Percentiles rank a stretch among this genome's conserved stretches.
phyloP scores from a whole-genome alignment of 2,113 vertebrate species.

The Pomatostomus ruficeps region DNA sequence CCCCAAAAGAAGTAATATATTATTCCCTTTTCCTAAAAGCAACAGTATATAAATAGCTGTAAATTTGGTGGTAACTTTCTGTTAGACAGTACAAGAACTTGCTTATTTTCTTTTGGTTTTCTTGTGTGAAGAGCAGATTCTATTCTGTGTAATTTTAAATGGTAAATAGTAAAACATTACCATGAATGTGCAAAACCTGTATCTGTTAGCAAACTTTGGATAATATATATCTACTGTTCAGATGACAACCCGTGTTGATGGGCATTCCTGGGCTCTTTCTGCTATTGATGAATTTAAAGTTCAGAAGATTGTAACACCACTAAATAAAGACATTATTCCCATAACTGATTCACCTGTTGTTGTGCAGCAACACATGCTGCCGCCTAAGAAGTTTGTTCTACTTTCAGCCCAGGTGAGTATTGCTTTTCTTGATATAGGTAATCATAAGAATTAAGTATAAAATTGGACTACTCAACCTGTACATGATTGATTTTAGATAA shows the following conservation, averaged over 20 bases:
- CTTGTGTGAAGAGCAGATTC: background rate
- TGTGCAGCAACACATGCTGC: slow-evolving; percentile 89
- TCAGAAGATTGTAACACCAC: slow-evolving; percentile 81
- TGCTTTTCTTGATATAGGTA: background rate
- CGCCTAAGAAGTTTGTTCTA: slow-evolving; percentile 90
- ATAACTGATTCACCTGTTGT: slow-evolving; percentile 91
- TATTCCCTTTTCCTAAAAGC: background rate
- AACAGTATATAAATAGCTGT: background rate
- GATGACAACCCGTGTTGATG: slow-evolving; percentile 90
- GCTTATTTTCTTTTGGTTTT: background rate
- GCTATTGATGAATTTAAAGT: slow-evolving; percentile 81
- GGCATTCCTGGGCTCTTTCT: slow-evolving; percentile 94
- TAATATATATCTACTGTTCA: slow-evolving; percentile 38
- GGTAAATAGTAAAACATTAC: background rate
- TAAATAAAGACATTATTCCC: slow-evolving; percentile 89
- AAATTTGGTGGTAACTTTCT: background rate
- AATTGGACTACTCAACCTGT: background rate
- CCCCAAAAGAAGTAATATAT: background rate
- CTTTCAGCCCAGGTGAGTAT: slow-evolving; percentile 89
- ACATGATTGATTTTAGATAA: background rate
- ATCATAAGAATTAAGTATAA: background rate
- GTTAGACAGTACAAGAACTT: background rate
- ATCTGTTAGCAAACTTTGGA: background rate
- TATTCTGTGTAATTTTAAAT: background rate
- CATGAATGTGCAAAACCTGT: background rate